Evolutionary conservation across 1,140 invertebrate genomes (phyloP).

Genomic region (Neuroterus valhalla): DNA sequence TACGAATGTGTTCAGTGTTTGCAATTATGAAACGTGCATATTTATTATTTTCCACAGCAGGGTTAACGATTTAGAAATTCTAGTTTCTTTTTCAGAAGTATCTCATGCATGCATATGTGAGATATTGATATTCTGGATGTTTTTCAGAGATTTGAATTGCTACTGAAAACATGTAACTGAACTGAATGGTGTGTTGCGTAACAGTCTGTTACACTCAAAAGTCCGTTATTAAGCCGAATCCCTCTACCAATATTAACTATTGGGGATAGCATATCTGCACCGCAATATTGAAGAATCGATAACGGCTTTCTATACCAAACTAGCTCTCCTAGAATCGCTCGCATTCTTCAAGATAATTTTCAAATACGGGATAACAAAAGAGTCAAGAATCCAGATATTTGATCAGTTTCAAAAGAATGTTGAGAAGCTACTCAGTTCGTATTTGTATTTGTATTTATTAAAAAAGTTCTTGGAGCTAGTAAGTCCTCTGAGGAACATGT

Average conservation of each 20-base stretch:
- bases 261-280: constrained; percentile 16
- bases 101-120: no score
- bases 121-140: not conserved
- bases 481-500: no score
- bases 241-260: constrained; percentile 7
- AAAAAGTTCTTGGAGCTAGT: no score
- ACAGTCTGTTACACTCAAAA: constrained; percentile 16
- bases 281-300: constrained; percentile 25
- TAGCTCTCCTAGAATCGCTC: constrained; percentile 15
- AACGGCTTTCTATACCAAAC: constrained; percentile 4
- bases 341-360: constrained; percentile 13
- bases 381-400: not conserved
- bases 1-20: no score
- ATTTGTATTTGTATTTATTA: no score
- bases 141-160: constrained; percentile 7
- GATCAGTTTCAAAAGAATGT: constrained; percentile 14
- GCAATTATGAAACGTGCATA: no score
- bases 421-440: not conserved
- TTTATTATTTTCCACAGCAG: no score
- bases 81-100: no score
- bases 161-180: not conserved
- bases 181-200: not conserved
- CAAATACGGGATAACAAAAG: not conserved
- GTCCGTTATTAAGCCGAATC: constrained; percentile 7
- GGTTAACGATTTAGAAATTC: no score